phyloP scores from a whole-genome alignment of 2,888 invertebrate genomes.

The Cloeon dipterum region DNA sequence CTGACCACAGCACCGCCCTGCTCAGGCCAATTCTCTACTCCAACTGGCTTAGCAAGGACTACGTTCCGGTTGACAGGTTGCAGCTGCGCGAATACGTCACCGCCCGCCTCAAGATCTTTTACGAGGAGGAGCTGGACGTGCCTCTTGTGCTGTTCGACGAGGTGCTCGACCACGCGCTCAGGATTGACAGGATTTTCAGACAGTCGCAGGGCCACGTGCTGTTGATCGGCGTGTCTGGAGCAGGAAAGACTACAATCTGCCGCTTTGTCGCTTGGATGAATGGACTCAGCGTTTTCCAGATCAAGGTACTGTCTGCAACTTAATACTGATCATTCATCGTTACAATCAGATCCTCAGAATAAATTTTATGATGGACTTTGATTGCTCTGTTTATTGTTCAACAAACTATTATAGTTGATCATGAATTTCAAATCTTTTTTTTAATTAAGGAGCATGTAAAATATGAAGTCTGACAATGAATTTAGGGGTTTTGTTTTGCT shows the following conservation, averaged over 20 bases:
- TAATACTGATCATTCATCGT: not conserved
- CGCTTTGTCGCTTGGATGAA: constrained; percentile 99
- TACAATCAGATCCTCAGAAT: not conserved
- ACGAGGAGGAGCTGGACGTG: constrained; percentile 97
- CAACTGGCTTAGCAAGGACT: constrained; percentile 98
- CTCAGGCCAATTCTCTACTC: constrained; percentile 89
- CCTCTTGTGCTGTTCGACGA: constrained; percentile 96
- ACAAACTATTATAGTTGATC: not conserved
- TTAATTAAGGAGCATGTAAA: no score
- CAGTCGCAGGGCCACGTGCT: constrained; percentile 96
- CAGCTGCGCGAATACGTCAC: constrained; percentile 90
- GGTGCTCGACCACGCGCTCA: constrained; percentile 93
- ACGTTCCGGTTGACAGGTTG: constrained; percentile 86
- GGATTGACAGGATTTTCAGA: constrained; percentile 97
- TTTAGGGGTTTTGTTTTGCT: no score
- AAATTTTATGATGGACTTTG: not conserved
- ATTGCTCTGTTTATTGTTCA: not conserved
- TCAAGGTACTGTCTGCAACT: constrained; percentile 47
- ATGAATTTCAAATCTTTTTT: no score
- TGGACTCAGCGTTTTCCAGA: constrained; percentile 95
- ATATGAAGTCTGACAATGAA: no score
- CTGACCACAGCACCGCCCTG: constrained; percentile 67
- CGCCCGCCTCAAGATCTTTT: constrained; percentile 91
- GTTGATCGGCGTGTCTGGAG: constrained; percentile 95
- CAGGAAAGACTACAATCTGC: constrained; percentile 96